Evolutionary conservation across 1,140 invertebrate species (phyloP), one percentile per base, ranked within the genome.

Genomic region (Tribolium castaneum): DNA sequence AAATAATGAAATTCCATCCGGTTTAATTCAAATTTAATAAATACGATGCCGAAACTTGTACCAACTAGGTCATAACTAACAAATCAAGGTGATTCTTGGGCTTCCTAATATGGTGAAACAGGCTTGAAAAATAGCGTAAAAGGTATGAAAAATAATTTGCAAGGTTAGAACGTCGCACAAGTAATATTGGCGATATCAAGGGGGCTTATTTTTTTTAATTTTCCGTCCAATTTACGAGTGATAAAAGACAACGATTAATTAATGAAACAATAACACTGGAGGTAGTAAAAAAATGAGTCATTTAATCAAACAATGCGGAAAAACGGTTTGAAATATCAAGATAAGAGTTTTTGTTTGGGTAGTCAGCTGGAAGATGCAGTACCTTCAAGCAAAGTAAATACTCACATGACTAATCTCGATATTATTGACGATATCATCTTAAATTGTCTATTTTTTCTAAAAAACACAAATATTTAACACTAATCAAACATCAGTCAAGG

Each of bases 341-440:
- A 72, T 30, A 30, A 30, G 35, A 25, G 10, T 14, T 35, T 73
- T 73, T 73, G 71, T 73, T 73, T 73, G 39, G 39, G 75, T 75
- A 16, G 66, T 14, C 59, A 78, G 78, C 75, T 73, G 39, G 30
- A 77, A 51, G 30, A 70, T 30, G 14, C 52, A 52, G 39, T 52
- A 54, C 7, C 4, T 39, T 9, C 6, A 49, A 73, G 22, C 30
- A 19, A 70, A 71, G 39, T 49, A n/a, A 50, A 56, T 80, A 82
- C 81, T 82, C 77, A 82, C 81, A 82, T 80, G 22, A 82, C 81
- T 70, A 82, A 30, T 80, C 81, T 79, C 14, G 79, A 80, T 25
- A 82, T 79, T 52, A 82, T 80, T 19, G 81, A 75, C 6, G 81
- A 80, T 76, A 82, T 82, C 81, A 82, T 82, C 34, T 12, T 77